A percentile compares a stretch with the other conserved stretches of the same genome.
Conservation (phyloP, 2,888 invertebrate genomes). For the Prionchulus punctatus region DNA sequence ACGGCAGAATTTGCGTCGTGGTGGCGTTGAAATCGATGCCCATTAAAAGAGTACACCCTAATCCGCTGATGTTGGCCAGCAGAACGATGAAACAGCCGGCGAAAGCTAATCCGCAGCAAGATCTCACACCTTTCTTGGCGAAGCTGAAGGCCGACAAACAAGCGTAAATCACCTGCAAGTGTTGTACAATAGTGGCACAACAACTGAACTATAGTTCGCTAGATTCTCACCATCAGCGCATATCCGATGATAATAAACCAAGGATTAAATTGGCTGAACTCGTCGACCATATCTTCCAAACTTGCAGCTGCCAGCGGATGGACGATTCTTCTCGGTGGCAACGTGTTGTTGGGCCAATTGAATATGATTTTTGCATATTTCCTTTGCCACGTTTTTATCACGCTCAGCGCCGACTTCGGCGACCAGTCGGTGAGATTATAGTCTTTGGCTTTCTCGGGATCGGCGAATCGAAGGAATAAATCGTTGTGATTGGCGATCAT, state of each 20-base stretch:
- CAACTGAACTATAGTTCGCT: not conserved
- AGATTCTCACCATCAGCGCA: constrained; percentile 53
- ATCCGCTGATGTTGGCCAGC: constrained; percentile 74
- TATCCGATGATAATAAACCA: constrained; percentile 68
- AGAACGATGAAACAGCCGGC: constrained; percentile 76
- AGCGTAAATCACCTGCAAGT: constrained; percentile 48
- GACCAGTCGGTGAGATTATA: constrained; percentile 57
- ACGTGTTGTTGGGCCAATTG: constrained; percentile 3
- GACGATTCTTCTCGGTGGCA: constrained; percentile 47
- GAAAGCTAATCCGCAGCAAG: constrained; percentile 45
- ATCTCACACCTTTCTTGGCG: constrained; percentile 40
- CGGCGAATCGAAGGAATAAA: constrained; percentile 15
- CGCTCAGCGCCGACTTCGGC: constrained; percentile 68
- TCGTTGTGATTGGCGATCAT: constrained; percentile 42
- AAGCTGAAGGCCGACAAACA: constrained; percentile 56
- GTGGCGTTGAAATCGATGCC: constrained; percentile 55
- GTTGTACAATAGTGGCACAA: not conserved
- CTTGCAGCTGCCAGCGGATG: constrained; percentile 50
- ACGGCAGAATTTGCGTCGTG: constrained; percentile 78
- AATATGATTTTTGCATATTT: constrained; percentile 33
- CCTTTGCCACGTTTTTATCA: constrained; percentile 82
- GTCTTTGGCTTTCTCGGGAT: constrained; percentile 43
- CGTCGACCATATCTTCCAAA: constrained; percentile 71
- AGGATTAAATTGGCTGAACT: constrained; percentile 71
- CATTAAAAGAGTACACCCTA: constrained; percentile 46